Conservation (phyloP, 2,113 vertebrate species). For the Tichodroma muraria region DNA sequence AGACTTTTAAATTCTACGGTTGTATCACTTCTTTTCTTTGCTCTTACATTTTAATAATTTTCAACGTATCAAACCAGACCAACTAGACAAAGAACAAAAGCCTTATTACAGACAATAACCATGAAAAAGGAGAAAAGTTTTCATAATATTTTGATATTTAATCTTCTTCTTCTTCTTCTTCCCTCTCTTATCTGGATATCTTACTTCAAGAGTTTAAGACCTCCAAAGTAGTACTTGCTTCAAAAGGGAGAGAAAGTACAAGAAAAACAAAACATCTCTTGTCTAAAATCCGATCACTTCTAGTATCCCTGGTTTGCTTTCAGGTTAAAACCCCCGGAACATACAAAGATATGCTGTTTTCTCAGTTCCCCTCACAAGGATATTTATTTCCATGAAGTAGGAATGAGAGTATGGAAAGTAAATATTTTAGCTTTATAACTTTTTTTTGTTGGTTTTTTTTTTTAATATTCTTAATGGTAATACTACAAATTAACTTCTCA, state of each 20-base stretch:
- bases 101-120: background rate
- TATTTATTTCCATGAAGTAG: background rate
- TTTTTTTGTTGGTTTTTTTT: fast-evolving
- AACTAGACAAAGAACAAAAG: background rate
- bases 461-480: background rate
- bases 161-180: background rate
- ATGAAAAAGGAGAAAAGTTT: background rate
- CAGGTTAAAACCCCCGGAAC: background rate
- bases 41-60: background rate
- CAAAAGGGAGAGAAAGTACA: background rate
- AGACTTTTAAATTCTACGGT: background rate
- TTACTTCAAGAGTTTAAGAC: background rate
- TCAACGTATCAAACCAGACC: background rate
- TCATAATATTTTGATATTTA: background rate
- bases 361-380: background rate
- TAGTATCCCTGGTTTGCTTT: background rate
- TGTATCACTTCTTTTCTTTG: background rate
- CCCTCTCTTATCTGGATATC: background rate
- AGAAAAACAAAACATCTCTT: background rate
- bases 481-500: background rate
- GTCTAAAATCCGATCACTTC: background rate
- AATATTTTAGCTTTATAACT: background rate
- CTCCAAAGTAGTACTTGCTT: background rate
- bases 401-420: background rate
- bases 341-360: background rate